phyloP scores from a whole-genome alignment of 2,113 vertebrate genomes.

The Chinchilla lanigera region DNA sequence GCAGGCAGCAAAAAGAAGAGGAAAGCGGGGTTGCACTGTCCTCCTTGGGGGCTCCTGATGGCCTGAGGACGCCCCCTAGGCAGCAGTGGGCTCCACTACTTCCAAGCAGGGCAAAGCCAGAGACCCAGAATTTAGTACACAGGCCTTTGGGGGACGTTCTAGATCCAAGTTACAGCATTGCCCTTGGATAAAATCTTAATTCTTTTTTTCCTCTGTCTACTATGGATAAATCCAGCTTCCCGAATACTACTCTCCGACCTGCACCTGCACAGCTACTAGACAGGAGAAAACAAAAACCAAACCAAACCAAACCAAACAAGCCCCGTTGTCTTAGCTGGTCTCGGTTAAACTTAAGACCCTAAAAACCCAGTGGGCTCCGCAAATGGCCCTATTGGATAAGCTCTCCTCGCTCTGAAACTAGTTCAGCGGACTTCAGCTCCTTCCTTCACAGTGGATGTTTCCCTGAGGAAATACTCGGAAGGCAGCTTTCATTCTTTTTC shows the following conservation, averaged over 20 bases:
- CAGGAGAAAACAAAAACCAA: neutral
- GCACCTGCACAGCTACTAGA: neutral
- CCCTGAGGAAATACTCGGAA: neutral
- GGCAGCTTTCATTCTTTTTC: neutral
- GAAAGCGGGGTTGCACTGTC: neutral
- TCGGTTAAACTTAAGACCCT: neutral
- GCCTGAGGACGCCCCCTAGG: neutral
- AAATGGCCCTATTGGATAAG: neutral
- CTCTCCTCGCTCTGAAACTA: neutral
- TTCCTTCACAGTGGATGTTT: neutral
- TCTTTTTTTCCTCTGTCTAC: neutral
- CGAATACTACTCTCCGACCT: neutral
- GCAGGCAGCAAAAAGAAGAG: neutral
- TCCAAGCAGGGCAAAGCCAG: neutral
- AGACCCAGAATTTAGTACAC: neutral
- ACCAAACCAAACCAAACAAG: neutral
- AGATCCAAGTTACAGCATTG: neutral
- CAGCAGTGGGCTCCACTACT: neutral
- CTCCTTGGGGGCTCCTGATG: neutral
- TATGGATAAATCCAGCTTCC: neutral
- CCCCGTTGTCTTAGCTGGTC: neutral
- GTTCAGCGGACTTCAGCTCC: neutral
- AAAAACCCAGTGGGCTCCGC: neutral
- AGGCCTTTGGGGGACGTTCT: neutral
- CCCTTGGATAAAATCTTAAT: neutral